A percentile compares a stretch with the other conserved stretches of the same genome.
Evolutionary conservation across 2,113 vertebrate species (phyloP).

Genomic region (Ibidorhyncha struthersii): DNA sequence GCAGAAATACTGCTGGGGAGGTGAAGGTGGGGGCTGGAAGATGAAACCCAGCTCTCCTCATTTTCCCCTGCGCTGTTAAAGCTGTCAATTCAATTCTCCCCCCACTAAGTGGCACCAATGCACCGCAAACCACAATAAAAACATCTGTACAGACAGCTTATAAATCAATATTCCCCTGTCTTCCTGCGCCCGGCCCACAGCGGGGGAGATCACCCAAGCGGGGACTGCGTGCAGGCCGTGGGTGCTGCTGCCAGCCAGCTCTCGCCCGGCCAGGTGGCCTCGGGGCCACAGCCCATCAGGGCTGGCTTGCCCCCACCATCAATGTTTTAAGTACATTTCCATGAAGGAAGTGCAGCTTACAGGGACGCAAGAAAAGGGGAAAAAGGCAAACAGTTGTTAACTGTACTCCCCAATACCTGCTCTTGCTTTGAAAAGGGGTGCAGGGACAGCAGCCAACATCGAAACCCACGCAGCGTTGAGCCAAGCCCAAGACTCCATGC

Average conservation of each 20-base stretch:
- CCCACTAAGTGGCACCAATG: constrained; percentile 81
- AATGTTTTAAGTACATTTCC: background rate
- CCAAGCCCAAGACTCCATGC: background rate
- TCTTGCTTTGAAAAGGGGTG: background rate
- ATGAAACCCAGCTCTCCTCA: background rate
- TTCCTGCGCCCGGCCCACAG: background rate
- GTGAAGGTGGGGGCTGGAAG: background rate
- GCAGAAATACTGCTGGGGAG: background rate
- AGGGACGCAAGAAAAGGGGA: background rate
- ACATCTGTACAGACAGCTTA: constrained; percentile 54
- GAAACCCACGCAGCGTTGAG: rapidly evolving
- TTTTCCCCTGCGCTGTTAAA: constrained; percentile 24
- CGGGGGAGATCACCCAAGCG: background rate
- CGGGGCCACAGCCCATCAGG: background rate
- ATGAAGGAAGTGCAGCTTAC: background rate
- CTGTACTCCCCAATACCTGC: background rate
- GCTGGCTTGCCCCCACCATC: background rate
- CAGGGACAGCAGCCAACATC: background rate
- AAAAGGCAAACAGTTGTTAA: background rate
- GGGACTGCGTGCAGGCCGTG: rapidly evolving
- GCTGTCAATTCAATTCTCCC: constrained; percentile 73
- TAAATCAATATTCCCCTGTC: constrained; percentile 48
- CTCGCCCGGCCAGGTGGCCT: background rate
- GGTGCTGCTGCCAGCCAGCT: background rate
- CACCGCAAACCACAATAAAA: constrained; percentile 67